A percentile compares a stretch with the other conserved stretches of the same genome.
Evolutionary conservation across 2,888 invertebrate species (phyloP).

Genomic region (Leptopilina syphax): DNA sequence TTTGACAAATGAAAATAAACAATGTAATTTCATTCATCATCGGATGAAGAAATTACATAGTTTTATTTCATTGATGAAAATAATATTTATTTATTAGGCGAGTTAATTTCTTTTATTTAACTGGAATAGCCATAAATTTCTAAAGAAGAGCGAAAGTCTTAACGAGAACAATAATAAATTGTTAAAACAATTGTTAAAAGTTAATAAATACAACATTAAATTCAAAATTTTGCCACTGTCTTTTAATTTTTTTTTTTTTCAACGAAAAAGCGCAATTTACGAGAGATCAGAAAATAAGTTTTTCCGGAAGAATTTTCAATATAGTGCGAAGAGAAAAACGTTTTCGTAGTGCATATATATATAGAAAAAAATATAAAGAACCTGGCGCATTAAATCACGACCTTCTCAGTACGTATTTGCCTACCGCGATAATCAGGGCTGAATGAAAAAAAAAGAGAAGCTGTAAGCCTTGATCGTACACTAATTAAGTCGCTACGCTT

Average conservation of each 20-base stretch:
- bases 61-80: no score
- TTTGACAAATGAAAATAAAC: constrained; percentile 1
- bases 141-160: no score
- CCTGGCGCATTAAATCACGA: constrained; percentile 50
- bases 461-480: constrained; percentile 53
- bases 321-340: constrained; percentile 18
- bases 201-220: no score
- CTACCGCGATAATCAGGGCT: constrained; percentile 51
- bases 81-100: no score
- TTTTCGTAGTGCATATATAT: neutral
- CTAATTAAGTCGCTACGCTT: constrained; percentile 48
- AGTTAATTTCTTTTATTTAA: no score
- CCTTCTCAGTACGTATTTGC: constrained; percentile 57
- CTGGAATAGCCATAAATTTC: no score
- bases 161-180: no score
- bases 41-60: no score
- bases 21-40: neutral
- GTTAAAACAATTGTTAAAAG: no score
- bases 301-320: constrained; percentile 23
- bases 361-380: constrained; percentile 12
- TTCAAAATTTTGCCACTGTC: no score
- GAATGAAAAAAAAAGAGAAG: constrained; percentile 53
- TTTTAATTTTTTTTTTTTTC: neutral
- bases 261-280: neutral
- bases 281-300: neutral